Evolutionary conservation across 2,888 invertebrate species (phyloP).

Genomic region (Lasioglossum vierecki): DNA sequence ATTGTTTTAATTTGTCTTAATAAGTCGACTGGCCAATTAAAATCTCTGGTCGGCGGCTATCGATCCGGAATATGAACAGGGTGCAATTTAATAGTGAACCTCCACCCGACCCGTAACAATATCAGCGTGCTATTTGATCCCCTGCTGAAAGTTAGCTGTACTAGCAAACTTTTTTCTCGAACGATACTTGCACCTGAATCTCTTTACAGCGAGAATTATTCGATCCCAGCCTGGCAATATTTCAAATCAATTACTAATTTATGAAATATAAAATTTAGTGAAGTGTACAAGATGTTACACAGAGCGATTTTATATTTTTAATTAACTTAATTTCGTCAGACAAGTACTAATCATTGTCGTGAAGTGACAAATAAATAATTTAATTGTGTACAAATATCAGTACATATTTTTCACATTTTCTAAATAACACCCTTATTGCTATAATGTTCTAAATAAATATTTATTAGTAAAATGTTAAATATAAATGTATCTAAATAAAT

Average conservation of each 20-base stretch:
- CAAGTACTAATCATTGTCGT: too few species aligned
- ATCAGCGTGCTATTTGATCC: slow-evolving; percentile 6
- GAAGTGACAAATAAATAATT: too few species aligned
- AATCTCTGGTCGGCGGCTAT: slow-evolving; percentile 2
- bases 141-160: neutral
- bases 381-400: too few species aligned
- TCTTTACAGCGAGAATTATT: neutral
- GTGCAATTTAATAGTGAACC: slow-evolving; percentile 9
- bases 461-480: neutral
- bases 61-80: neutral
- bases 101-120: neutral
- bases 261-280: neutral
- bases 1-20: slow-evolving; percentile 9
- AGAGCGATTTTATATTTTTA: neutral
- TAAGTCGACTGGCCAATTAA: slow-evolving; percentile 4
- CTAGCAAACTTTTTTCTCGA: neutral
- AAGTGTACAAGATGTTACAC: too few species aligned
- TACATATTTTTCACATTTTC: too few species aligned
- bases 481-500: neutral
- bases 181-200: neutral
- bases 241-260: neutral
- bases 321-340: neutral
- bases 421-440: too few species aligned
- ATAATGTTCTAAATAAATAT: neutral
- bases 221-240: neutral